These are phyloP conservation scores for Schizopygopsis pylzovi DNA, from an alignment of 2,797 vertebrate genomes.

Conservation along the genomic window DNA sequence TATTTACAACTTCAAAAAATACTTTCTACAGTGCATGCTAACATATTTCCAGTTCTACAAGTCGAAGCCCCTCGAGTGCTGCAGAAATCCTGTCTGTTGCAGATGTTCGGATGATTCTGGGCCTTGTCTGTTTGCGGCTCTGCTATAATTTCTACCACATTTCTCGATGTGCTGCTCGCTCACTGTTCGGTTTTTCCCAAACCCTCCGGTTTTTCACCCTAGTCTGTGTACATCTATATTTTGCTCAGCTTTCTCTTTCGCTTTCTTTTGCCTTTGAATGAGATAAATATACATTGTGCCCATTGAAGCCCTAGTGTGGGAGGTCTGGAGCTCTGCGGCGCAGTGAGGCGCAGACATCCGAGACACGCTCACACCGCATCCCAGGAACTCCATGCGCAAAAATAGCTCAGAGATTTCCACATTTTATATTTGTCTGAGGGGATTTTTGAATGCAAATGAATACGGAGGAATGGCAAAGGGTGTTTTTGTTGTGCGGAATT, in stretches of 20 bases:
- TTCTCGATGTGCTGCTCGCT: constrained; percentile 36
- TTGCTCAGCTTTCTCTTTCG: constrained; percentile 37
- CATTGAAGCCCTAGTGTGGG: constrained; percentile 68
- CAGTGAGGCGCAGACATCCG: constrained; percentile 48
- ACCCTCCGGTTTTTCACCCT: constrained; percentile 23
- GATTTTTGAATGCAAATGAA: constrained; percentile 80
- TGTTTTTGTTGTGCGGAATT: constrained; percentile 83
- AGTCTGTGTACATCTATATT: constrained; percentile 35
- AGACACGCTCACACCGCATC: constrained; percentile 57
- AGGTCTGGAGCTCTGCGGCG: constrained; percentile 61
- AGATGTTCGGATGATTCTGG: constrained; percentile 8
- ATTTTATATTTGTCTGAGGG: constrained; percentile 77
- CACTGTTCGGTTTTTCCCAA: constrained; percentile 4
- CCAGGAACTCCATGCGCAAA: constrained; percentile 59
- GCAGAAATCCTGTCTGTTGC: constrained; percentile 8
- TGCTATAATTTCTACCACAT: constrained; percentile 30
- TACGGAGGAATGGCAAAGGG: constrained; percentile 69
- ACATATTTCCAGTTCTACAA: background rate
- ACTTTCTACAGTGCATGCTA: background rate
- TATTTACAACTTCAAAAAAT: background rate
- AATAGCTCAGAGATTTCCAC: constrained; percentile 72
- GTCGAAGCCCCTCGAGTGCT: background rate
- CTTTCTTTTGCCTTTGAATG: constrained; percentile 50
- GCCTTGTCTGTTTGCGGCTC: constrained; percentile 19
- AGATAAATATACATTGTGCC: constrained; percentile 66